These are phyloP conservation scores for Trachymyrmex cornetzi DNA, from an alignment of 1,140 invertebrate genomes.

Conservation along the genomic window DNA sequence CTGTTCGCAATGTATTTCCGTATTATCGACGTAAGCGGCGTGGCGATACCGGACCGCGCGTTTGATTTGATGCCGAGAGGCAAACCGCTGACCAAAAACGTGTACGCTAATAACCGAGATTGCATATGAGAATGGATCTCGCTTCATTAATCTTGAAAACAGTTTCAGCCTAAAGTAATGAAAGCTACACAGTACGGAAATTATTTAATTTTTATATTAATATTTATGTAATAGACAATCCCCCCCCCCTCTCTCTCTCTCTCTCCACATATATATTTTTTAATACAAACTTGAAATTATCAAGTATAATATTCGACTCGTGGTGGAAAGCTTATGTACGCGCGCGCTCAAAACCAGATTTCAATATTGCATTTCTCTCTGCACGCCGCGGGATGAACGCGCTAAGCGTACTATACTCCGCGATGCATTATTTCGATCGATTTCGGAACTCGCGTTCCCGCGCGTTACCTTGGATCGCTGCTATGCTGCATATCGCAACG, in stretches of 20 bases:
- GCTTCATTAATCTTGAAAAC: slow-evolving; percentile 3
- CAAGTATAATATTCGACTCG: background rate
- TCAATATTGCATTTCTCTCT: slow-evolving; percentile 28
- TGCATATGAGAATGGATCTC: slow-evolving; percentile 13
- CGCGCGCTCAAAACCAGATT: slow-evolving; percentile 30
- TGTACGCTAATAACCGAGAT: slow-evolving; percentile 31
- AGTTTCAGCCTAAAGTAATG: background rate
- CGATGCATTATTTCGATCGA: slow-evolving; percentile 28
- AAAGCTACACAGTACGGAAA: background rate
- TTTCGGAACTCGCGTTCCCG: slow-evolving; percentile 21
- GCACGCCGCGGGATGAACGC: background rate
- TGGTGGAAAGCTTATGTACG: background rate
- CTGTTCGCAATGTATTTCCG: slow-evolving; percentile 45
- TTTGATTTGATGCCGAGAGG: slow-evolving; percentile 45
- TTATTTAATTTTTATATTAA: background rate
- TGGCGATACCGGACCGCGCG: slow-evolving; percentile 16
- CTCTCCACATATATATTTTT: background rate
- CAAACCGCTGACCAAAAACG: slow-evolving; percentile 56
- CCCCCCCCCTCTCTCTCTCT: background rate
- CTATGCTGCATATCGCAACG: slow-evolving; percentile 42
- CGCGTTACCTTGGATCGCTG: slow-evolving; percentile 20
- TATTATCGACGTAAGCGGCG: slow-evolving; percentile 52
- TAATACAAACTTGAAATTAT: background rate
- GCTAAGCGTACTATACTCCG: background rate
- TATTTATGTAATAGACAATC: background rate